Base-by-base conservation (phyloP, 2,113 vertebrate species). In the Sinocyclocheilus anophthalmus region DNA sequence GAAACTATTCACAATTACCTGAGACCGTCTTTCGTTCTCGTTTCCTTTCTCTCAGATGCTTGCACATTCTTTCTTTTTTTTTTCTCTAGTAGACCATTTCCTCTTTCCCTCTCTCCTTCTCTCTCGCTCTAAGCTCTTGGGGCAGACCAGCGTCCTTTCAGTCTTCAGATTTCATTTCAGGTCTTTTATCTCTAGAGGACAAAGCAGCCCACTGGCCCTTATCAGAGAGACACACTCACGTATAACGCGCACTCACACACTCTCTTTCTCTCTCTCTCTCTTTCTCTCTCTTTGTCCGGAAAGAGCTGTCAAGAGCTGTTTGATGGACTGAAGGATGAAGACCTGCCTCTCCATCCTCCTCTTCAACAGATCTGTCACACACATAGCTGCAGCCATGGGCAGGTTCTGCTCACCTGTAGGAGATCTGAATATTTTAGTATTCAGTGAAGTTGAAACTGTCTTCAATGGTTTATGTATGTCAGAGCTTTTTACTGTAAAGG, bases 141-240 rank as follows among this genome's bases (percentile, higher is more conserved):
- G 85, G 85, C 75, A 67, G 83, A 59, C 59, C 76, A 83, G 81
- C 79, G 81, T 87, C 89, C 90, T 91, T 91, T 92, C 91, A 91
- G 91, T 85, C 89, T 89, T 91, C 88, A 92, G 90, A 92, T 92
- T 92, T 89, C 86, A 91, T 92, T 92, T 91, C 87, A 88, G 86
- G 82, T 81, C 85, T 86, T 90, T 90, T 91, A 90, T 92, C 90
- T 91, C 89, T 87, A 84, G 90, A 91, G 91, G 89, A 91, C 91
- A 92, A 92, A 90, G 88, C 84, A 81, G 87, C 85, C 79, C 76
- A 90, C 86, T 82, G 61, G 87, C 86, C 88, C 90, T 92, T 91
- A 92, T 92, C 90, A 69, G 84, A 89, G 72, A 81, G 83, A 76
- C 81, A 82, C 87, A 81, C 81, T 75, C 57, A 48, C 80, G 26